Evolutionary conservation across 1,140 invertebrate genomes (phyloP), one percentile per base, ranked within the genome.

Genomic region (Trinorchestia longiramus): DNA sequence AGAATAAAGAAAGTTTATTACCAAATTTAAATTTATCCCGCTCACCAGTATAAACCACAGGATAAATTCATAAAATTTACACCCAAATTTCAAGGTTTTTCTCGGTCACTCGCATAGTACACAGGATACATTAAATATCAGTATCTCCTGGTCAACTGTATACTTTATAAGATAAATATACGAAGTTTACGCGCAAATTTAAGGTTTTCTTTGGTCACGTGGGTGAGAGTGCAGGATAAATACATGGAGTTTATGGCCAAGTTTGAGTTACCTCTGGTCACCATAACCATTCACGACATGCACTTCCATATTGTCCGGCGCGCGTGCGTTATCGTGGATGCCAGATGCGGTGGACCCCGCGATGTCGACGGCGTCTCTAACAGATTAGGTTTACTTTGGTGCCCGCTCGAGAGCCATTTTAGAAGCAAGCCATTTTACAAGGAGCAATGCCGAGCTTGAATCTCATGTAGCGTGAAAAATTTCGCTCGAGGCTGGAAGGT

Each of bases 401-500:
- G 41, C n/a, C 41, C 43, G 88, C 88, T 43, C 4, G 88, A 90
- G 88, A 90, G 43, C 88, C n/a, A 90, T 42, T 90, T 90, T n/a
- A n/a, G n/a, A n/a, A n/a, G n/a, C n/a, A n/a, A 90, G 43, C 88
- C n/a, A 90, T 42, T 90, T 90, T 43, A 90, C n/a, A 90, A 28
- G n/a, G 6, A 28, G 41, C 88, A 43, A 90, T 43, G 43, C 41
- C 11, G 43, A 42, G 88, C 88, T 90, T 90, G 41, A 90, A 43
- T 90, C 43, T 90, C 43, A 90, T 90, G 88, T 42, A 42, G 88
- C 88, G 88, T 90, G 43, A 90, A 41, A 43, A 90, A 90, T 90
- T 90, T 90, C n/a, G 88, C 62, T 90, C 88, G 4, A 3, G 36
- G n/a, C 43, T 36, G 43, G 3, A 42, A 42, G 88, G 41, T 90